Evolutionary conservation across 1,140 invertebrate species (phyloP).

Genomic region (Bombus soroeensis): DNA sequence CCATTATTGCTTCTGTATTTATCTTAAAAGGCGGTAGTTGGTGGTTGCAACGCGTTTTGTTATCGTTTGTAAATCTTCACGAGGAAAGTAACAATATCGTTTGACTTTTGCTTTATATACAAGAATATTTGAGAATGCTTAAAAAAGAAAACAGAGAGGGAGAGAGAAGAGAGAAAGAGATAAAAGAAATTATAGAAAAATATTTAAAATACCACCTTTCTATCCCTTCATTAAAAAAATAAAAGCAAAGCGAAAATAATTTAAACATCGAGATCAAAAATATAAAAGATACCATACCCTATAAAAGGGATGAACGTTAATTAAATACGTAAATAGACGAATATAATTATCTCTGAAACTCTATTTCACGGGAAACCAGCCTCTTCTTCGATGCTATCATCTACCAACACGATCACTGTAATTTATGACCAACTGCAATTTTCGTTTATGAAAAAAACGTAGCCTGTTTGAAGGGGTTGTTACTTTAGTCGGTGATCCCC

Average conservation of each 20-base stretch:
- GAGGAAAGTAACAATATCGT: no score
- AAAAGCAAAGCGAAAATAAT: background rate
- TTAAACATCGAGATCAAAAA: background rate
- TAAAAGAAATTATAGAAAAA: background rate
- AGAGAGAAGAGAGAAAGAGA: background rate
- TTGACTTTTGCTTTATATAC: no score
- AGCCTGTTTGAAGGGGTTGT: conserved; percentile 8
- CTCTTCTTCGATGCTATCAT: no score
- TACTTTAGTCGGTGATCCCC: background rate
- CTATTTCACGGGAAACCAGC: background rate
- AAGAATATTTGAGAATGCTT: background rate
- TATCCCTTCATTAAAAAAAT: background rate
- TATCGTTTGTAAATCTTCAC: no score
- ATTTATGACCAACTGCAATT: conserved; percentile 3
- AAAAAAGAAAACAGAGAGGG: no score
- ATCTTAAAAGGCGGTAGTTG: background rate
- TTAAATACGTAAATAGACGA: background rate
- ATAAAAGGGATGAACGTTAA: background rate
- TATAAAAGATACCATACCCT: background rate
- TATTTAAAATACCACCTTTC: background rate
- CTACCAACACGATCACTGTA: background rate
- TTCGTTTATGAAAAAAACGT: conserved; percentile 20
- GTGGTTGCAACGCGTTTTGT: background rate
- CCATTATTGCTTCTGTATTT: background rate
- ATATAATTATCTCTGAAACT: background rate